phyloP scores from a whole-genome alignment of 1,140 invertebrate species.

The Drepana arcuata region DNA sequence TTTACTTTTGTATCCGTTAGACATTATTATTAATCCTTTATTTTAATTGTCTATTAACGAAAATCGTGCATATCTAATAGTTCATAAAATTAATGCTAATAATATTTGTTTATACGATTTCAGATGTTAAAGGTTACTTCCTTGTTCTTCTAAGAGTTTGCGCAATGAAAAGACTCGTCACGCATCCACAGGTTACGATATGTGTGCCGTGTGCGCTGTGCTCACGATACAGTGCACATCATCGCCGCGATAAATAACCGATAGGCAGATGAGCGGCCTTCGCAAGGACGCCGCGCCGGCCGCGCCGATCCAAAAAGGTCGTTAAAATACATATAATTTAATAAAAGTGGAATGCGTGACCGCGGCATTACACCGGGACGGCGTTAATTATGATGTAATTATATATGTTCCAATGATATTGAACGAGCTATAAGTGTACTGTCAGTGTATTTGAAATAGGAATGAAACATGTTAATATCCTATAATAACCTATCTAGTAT shows the following conservation, averaged over 20 bases:
- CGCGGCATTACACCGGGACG: constrained; percentile 11
- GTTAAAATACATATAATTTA: constrained; percentile 28
- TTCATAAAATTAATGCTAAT: constrained; percentile 35
- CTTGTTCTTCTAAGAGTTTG: constrained; percentile 35
- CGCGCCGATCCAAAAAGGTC: constrained; percentile 27
- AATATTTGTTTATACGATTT: constrained; percentile 44
- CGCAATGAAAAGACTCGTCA: constrained; percentile 25
- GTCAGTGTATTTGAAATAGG: too few relatives aligned
- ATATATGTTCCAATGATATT: too few relatives aligned
- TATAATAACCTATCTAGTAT: too few relatives aligned
- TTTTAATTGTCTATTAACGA: constrained; percentile 21
- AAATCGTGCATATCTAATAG: constrained; percentile 45
- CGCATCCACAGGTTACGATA: constrained; percentile 26
- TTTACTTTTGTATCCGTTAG: too few relatives aligned
- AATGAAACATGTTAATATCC: too few relatives aligned
- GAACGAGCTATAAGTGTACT: too few relatives aligned
- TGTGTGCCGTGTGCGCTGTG: constrained; percentile 33
- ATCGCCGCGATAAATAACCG: constrained; percentile 37
- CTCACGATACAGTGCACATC: too few relatives aligned
- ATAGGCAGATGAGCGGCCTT: constrained; percentile 52
- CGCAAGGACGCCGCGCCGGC: constrained; percentile 40
- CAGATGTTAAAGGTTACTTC: constrained; percentile 57
- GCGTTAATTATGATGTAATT: constrained; percentile 17
- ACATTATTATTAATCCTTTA: too few relatives aligned
- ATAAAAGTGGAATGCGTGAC: constrained; percentile 26